Evolutionary conservation across 2,797 vertebrate genomes (phyloP).

Genomic region (Malurus leucopterus): DNA sequence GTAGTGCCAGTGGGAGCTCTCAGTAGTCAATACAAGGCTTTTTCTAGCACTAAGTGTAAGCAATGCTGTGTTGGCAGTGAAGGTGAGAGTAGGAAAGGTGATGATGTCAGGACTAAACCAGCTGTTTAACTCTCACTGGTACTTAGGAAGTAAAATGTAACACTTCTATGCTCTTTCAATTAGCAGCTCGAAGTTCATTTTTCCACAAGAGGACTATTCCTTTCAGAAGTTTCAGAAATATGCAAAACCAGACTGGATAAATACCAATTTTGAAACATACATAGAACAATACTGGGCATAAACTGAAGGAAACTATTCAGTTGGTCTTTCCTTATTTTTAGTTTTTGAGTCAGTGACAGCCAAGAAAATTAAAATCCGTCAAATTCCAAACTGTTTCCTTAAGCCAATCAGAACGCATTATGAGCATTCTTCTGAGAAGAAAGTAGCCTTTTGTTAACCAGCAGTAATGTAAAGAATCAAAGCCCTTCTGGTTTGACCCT

Average conservation of each 20-base stretch:
- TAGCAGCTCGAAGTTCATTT: background rate
- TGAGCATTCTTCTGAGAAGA: background rate
- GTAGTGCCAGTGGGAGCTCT: background rate
- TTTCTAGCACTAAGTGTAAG: background rate
- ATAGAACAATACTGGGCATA: background rate
- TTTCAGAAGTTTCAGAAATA: background rate
- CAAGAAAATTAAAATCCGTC: background rate
- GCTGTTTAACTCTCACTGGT: background rate
- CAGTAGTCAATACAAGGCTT: background rate
- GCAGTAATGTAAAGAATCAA: background rate
- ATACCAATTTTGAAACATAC: background rate
- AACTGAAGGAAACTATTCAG: background rate
- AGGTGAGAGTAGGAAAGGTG: background rate
- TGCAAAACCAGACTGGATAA: background rate
- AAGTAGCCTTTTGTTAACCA: background rate
- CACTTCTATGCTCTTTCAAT: background rate
- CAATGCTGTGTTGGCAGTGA: background rate
- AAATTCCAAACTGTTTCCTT: background rate
- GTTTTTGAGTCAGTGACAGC: background rate
- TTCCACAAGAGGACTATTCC: background rate
- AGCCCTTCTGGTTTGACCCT: background rate
- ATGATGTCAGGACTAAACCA: background rate
- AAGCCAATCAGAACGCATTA: background rate
- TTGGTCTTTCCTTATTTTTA: background rate
- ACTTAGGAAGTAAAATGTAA: background rate